Evolutionary conservation across 2,113 vertebrate genomes (phyloP).

Genomic region (Tympanuchus pallidicinctus): DNA sequence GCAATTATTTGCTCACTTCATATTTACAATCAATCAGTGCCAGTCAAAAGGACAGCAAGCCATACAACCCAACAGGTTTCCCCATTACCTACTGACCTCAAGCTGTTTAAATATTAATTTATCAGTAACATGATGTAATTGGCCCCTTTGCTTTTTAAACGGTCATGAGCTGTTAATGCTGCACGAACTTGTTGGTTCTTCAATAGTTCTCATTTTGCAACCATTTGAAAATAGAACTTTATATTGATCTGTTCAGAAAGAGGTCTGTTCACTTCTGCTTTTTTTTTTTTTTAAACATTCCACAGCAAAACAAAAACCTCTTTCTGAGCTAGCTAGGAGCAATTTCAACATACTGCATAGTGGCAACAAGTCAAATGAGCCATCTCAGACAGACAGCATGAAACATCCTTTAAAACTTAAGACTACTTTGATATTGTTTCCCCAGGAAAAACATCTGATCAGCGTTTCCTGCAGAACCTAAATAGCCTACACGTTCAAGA

Average conservation of each 20-base stretch:
- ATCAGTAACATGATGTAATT: not conserved
- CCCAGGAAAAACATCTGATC: not conserved
- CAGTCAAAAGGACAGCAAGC: not conserved
- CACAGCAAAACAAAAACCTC: not conserved
- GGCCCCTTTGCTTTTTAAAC: not conserved
- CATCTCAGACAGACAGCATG: not conserved
- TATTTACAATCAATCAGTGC: not conserved
- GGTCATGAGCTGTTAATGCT: not conserved
- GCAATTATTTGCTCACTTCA: not conserved
- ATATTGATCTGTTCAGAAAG: not conserved
- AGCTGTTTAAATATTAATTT: not conserved
- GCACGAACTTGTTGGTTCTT: not conserved
- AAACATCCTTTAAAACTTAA: conserved; percentile 21
- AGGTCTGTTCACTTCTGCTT: not conserved
- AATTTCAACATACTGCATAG: conserved; percentile 16
- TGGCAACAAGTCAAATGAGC: not conserved
- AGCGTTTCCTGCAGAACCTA: not conserved
- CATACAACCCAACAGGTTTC: not conserved
- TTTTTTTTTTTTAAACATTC: not conserved
- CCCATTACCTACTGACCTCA: not conserved
- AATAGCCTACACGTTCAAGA: conserved; percentile 24
- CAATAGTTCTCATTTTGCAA: not conserved
- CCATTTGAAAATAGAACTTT: not conserved
- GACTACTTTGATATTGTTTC: conserved; percentile 16
- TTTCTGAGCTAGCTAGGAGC: not conserved